These are phyloP conservation scores for Eremophila alpestris DNA, from an alignment of 2,797 vertebrate species.

Conservation along the genomic window DNA sequence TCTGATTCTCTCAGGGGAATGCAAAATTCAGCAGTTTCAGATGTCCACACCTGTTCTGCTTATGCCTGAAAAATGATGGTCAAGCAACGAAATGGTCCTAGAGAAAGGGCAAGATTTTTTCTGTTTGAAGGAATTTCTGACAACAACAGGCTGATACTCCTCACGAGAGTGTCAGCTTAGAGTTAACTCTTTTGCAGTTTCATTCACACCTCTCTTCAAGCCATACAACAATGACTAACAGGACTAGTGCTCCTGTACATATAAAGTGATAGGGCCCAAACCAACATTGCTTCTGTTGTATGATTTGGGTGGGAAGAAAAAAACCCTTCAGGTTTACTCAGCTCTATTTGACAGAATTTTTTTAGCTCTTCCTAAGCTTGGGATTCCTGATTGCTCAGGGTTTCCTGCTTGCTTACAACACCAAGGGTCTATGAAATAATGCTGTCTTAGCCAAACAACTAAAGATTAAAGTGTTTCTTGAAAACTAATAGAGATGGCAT, in stretches of 20 bases:
- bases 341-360: background rate
- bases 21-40: background rate
- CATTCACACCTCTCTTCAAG: background rate
- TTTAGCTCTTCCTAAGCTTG: background rate
- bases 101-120: background rate
- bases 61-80: background rate
- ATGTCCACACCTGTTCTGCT: background rate
- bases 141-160: background rate
- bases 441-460: background rate
- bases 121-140: background rate
- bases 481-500: background rate
- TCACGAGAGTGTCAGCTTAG: background rate
- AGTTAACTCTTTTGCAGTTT: background rate
- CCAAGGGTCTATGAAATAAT: background rate
- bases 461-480: background rate
- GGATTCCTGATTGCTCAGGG: background rate
- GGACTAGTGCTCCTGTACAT: background rate
- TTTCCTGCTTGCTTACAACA: background rate
- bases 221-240: background rate
- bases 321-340: background rate
- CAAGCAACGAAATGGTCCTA: background rate
- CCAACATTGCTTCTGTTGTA: background rate
- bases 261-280: background rate
- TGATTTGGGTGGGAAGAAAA: background rate
- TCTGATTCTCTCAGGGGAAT: background rate